Percentiles rank a stretch among this genome's conserved stretches.
These are phyloP conservation scores for Stenolophus ochropezus DNA, from an alignment of 2,888 invertebrate species.

Conservation along the genomic window DNA sequence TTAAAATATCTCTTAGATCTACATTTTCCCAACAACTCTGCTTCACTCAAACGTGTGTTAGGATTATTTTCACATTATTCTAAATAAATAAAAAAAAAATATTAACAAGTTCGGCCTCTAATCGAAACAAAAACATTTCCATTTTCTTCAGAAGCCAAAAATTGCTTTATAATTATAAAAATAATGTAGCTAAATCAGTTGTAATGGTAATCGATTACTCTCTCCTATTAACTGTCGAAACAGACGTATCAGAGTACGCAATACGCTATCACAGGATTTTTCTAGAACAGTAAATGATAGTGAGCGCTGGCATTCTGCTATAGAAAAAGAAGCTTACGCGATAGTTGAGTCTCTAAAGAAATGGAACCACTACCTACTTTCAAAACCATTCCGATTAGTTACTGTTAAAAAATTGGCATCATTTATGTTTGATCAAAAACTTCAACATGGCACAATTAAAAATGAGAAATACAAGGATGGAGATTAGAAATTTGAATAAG, in stretches of 20 bases:
- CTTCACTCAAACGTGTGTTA: neutral
- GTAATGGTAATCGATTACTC: neutral
- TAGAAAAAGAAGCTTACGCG: constrained; percentile 3
- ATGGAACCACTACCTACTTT: neutral
- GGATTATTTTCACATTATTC: constrained; percentile 2
- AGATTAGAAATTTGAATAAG: neutral
- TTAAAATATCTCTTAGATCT: neutral
- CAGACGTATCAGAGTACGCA: neutral
- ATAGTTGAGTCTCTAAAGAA: constrained; percentile 24
- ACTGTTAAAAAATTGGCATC: constrained; percentile 15
- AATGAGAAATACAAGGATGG: too few relatives aligned
- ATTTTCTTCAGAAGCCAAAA: neutral
- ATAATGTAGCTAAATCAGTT: neutral
- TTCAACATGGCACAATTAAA: too few relatives aligned
- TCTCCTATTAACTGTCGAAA: neutral
- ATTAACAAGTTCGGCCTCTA: neutral
- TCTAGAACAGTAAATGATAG: neutral
- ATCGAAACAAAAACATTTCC: neutral
- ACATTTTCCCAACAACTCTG: neutral
- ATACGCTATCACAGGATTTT: neutral
- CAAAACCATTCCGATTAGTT: neutral
- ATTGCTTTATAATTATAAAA: neutral
- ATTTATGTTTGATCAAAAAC: constrained; percentile 6
- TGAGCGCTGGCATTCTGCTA: neutral
- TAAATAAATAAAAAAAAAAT: neutral